Evolutionary conservation across 2,113 vertebrate genomes (phyloP).

Genomic region (Limnothrissa miodon): DNA sequence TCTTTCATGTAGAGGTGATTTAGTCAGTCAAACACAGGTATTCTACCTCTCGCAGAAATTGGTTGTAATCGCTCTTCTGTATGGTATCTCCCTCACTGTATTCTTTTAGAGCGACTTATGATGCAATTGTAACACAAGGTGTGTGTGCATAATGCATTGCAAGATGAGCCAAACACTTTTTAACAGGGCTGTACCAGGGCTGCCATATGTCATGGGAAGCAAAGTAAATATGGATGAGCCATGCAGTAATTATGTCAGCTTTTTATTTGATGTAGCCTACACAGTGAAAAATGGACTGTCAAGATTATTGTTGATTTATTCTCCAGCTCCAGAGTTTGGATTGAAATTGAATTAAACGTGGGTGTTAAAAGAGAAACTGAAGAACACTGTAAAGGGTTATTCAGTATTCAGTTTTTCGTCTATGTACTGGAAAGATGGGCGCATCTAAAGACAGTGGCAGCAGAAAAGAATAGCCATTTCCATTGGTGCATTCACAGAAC

Average conservation of each 20-base stretch:
- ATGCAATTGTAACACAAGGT: constrained; percentile 62
- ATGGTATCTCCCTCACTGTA: constrained; percentile 24
- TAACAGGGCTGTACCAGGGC: constrained; percentile 35
- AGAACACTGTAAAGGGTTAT: neutral
- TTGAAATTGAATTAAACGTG: neutral
- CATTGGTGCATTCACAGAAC: no score
- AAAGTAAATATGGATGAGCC: constrained; percentile 20
- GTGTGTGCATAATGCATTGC: constrained; percentile 58
- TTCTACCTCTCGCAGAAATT: neutral
- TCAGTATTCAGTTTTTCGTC: neutral
- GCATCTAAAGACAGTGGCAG: neutral
- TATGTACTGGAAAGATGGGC: neutral
- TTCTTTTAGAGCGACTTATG: constrained; percentile 60
- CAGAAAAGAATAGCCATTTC: neutral
- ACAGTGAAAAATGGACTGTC: constrained; percentile 11
- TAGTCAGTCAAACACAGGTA: neutral
- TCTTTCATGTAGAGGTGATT: constrained; percentile 53
- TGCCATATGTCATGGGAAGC: constrained; percentile 15
- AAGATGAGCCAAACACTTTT: constrained; percentile 46
- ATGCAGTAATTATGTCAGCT: neutral
- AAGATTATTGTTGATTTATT: neutral
- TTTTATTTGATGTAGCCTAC: constrained; percentile 10
- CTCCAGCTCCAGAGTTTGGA: neutral
- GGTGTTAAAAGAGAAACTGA: neutral
- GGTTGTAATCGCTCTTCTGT: neutral